Percentiles rank a stretch among this genome's conserved stretches.
Conservation (phyloP, 2,797 vertebrate species). For the Poeciliopsis gracilis region DNA sequence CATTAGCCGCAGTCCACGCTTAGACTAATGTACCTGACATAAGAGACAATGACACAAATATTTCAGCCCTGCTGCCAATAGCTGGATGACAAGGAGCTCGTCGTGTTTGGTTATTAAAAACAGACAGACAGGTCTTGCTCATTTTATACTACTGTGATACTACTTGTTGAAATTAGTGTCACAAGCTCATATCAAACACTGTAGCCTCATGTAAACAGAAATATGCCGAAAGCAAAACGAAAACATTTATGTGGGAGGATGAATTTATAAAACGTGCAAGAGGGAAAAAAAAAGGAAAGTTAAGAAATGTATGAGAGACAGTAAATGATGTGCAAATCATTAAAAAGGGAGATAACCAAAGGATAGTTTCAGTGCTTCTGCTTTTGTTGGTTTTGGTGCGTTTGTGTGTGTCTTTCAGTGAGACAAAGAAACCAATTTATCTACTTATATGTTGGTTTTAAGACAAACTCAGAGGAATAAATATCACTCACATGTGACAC, state of each 20-base stretch:
- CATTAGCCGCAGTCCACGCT: constrained; percentile 46
- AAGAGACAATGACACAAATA: constrained; percentile 58
- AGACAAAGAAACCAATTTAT: constrained; percentile 11
- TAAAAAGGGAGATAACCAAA: constrained; percentile 54
- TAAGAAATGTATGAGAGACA: constrained; percentile 29
- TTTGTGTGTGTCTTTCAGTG: constrained; percentile 19
- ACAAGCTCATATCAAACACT: neutral
- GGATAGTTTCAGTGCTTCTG: constrained; percentile 67
- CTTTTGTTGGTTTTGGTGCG: constrained; percentile 28
- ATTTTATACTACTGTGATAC: neutral
- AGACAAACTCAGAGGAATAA: constrained; percentile 11
- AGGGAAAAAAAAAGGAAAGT: constrained; percentile 3
- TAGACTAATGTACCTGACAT: constrained; percentile 70
- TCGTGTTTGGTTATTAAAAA: constrained; percentile 4
- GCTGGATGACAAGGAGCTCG: constrained; percentile 9
- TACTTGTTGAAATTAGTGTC: neutral
- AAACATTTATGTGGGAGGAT: constrained; percentile 21
- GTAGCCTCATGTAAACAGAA: neutral
- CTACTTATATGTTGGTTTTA: constrained; percentile 13
- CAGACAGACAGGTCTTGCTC: constrained; percentile 6
- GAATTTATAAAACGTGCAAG: constrained; percentile 12
- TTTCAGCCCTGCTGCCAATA: constrained; percentile 43
- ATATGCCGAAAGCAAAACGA: neutral
- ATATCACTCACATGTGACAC: constrained; percentile 9
- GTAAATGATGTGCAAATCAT: constrained; percentile 52